Base-by-base conservation (phyloP, 2,797 vertebrate species). In the Silurus aristotelis region DNA sequence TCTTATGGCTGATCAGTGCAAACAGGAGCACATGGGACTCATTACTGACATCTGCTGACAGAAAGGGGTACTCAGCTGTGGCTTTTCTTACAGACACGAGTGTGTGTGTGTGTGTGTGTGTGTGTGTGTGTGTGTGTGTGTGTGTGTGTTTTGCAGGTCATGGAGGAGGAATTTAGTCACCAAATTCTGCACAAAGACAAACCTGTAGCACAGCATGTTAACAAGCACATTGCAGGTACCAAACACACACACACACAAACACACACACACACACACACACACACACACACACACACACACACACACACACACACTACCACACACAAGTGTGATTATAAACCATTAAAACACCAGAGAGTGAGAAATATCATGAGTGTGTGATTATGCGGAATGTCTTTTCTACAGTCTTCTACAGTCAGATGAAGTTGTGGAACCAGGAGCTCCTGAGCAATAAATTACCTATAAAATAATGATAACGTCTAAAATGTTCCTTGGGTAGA, bases 81-180 rank as follows among this genome's bases (percentile, higher is more conserved):
- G 48, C 20, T 7, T 5, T 60, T 60, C 17, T 60, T 60, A 9
- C 48, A 38, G 38, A 38, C 38, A 38, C 38, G 4, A 4, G 63
- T 27, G n/a, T 27, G 64, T 67, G 64, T 27, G 64, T 67, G n/a
- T 66, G 6, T 1, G 20, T 4, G 27, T 38, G 27, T 70, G 67
- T 43, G 67, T 71, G 38, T 71, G 68, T 71, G 27, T 68, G 67
- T 70, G 67, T 68, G 27, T 52, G 20, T n/a, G 71, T 75, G 48
- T 52, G 0, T 73, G 10, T 63, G 27, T 81, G 60, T 85, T 63
- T 85, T 64, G 14, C 84, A 95, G 95, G 63, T 94, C 83, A 84
- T 95, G 78, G 89, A 90, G 73, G 92, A 95, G 88, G 95, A 96
- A 89, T 93, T 96, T 52, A 91, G 83, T 83, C 93, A 90, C 73